Base-by-base conservation (phyloP, 2,797 vertebrate species). In the Xenopus petersii region DNA sequence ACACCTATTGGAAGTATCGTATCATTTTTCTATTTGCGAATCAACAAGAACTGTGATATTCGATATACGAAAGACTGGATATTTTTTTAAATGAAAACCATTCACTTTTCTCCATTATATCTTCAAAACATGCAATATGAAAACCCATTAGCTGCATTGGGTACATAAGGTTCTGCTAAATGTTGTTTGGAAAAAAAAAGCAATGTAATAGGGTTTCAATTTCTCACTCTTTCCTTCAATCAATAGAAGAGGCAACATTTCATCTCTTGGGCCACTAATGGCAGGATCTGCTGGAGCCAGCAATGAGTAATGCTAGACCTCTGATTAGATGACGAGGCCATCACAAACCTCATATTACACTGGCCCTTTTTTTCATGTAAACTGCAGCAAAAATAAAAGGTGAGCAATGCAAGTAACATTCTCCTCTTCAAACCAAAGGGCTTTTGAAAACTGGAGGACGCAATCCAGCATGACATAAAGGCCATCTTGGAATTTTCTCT, bases 221-320 rank as follows among this genome's bases (percentile, higher is more conserved):
- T 97, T 94, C 93, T 91, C 88, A 88, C 89, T 87, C 82, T 89
- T 91, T 91, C 89, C 87, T 87, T 89, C 89, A 94, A 96, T 98
- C 95, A 88, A 98, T 98, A 96, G 91, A 87, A 93, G 92, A 92
- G 94, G 92, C 94, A 90, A 89, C 90, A 91, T 96, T 98, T 95
- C 94, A 94, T 95, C 96, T 94, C 91, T 82, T 82, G 92, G 94
- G 94, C 89, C 93, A 83, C 89, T 95, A 96, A 97, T 96, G 92
- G 93, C 94, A 94, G 92, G 92, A 95, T 94, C 93, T 94, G 91
- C 90, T 93, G 91, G 92, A 95, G 94, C 93, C 89, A 86, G 88
- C 86, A 90, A 91, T 92, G 92, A 90, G 94, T 96, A 96, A 98
- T 94, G 93, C 92, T 95, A 95, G 94, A 94, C 94, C 89, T 91